These are phyloP conservation scores for Eclectus roratus DNA, from an alignment of 2,113 vertebrate species.

Conservation along the genomic window DNA sequence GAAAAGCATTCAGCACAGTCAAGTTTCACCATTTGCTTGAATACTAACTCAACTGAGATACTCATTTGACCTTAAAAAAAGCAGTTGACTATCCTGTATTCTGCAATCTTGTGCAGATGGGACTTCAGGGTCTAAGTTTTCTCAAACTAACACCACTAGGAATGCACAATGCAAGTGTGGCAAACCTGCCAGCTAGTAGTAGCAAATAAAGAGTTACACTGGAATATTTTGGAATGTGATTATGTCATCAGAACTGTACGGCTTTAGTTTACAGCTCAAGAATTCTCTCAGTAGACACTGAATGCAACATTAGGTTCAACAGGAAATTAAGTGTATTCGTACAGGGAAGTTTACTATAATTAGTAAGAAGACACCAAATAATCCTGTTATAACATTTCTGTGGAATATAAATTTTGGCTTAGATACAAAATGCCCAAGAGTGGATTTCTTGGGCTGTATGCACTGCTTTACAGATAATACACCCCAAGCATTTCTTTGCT, in stretches of 20 bases:
- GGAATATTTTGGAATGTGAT: fast-evolving
- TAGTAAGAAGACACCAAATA: neutral
- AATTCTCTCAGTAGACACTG: neutral
- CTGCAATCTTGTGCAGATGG: neutral
- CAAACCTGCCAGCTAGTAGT: neutral
- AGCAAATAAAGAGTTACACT: neutral
- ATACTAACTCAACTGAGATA: neutral
- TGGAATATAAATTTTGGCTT: neutral
- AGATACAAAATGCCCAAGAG: neutral
- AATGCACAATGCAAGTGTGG: fast-evolving
- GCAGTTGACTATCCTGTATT: neutral
- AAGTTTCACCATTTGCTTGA: neutral
- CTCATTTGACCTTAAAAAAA: neutral
- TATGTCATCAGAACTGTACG: neutral
- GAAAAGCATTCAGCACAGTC: neutral
- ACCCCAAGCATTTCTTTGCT: neutral
- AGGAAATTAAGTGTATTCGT: neutral
- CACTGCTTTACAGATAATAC: neutral
- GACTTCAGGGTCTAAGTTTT: neutral
- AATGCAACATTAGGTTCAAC: neutral
- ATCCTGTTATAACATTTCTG: neutral
- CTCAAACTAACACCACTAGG: neutral
- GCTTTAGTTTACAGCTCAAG: neutral
- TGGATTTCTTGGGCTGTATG: neutral
- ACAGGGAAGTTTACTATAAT: neutral